Base-by-base conservation (phyloP, 64 coral and sea anemone genomes). In the Pachyseris speciosa region DNA sequence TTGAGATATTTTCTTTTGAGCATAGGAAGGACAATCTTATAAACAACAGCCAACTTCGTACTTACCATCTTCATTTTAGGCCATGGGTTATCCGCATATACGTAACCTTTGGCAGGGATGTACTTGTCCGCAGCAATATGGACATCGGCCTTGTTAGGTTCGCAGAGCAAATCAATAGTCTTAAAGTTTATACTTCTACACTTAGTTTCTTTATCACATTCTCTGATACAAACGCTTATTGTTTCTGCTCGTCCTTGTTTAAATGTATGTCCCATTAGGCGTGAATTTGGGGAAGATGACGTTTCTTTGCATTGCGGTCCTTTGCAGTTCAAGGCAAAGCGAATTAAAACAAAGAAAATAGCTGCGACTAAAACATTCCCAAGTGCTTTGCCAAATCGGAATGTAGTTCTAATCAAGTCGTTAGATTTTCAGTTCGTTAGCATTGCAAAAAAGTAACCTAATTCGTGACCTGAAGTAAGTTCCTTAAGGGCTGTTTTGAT, bases 101-200 rank as follows among this genome's bases (percentile, higher is more conserved):
- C 66, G 13, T 69, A 69, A 13, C 66, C 66, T 69, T 30, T 69
- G 30, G 33, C 10, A 16, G 66, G 66, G 5, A 69, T 33, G 20
- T 30, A 37, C 16, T 27, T 33, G 13, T 69, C 30, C 3, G 28
- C 30, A 69, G 66, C 66, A 69, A 57, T 57, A 57, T 57, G 52
- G 52, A 57, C 52, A 60, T 60, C 53, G 17, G 49, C 77, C n/a
- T 81, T 85, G 61, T 85, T 85, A 24, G 68, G 24, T 38, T 85
- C 59, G 50, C 83, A 85, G 34, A 55, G 41, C 9, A 24, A 26
- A 22, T 42, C 50, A 17, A 48, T 4, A 9, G 29, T 71, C 28
- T 70, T 20, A 15, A 70, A 86, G 44, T 86, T 86, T 19, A 68
- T 66, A 22, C 83, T 86, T 71, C 29, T 31, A n/a, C 83, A 86